Base-by-base conservation (phyloP, 2,888 invertebrate species). In the Bedellia somnulentella region DNA sequence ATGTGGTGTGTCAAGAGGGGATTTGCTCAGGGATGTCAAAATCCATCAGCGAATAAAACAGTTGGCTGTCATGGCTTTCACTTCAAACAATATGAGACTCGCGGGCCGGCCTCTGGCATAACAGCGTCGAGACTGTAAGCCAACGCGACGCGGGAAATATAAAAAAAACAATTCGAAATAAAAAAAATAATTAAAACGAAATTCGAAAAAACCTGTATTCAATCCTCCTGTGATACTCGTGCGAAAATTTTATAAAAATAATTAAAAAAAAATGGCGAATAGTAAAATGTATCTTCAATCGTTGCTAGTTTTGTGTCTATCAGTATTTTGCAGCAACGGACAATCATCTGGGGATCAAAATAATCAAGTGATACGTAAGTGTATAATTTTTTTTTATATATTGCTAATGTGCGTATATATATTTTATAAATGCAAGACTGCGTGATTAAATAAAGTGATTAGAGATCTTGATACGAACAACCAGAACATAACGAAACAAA, bases 31-130 rank as follows among this genome's bases (percentile, higher is more conserved):
- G 70, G 68, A 68, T 71, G 70, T 50, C 71, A 71, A 71, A 73
- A 73, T 71, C 53, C 51, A 44, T 14, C 14, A 44, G 54, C 50
- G 54, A 67, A 70, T 73, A 71, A 61, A 71, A 70, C 60, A 59
- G 64, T 60, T 63, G 46, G 58, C 47, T 45, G 46, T 49, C 47
- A 57, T 28, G 39, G 71, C 73, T 75, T 75, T 75, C 75, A 73
- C 75, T 60, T 62, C 59, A 60, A 60, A 62, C 61, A 62, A 64
- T 24, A 24, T 60, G 60, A 60, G 54, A 48, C 57, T 55, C 51
- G 62, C 44, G 51, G 35, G 43, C 39, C 43, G 52, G 58, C 46
- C 57, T 46, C 44, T 41, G 41, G 45, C 46, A 48, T 44, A 47
- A 37, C 16, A 2, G 41, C 39, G 47, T 45, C 48, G 52, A 47